Evolutionary conservation across 2,888 invertebrate species (phyloP).

Genomic region (Lithophane ornitopus): DNA sequence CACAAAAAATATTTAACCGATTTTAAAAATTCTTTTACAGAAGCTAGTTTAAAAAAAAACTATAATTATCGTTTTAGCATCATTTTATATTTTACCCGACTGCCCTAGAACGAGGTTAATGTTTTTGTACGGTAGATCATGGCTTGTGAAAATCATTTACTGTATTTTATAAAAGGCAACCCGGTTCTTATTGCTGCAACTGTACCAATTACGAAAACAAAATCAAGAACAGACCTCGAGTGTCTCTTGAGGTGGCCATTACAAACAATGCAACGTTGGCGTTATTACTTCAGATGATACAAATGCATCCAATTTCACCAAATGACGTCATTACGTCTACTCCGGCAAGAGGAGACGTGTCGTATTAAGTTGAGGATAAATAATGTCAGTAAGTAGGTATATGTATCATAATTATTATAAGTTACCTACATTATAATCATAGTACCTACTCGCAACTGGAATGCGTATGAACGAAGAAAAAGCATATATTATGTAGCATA

Average conservation of each 20-base stretch:
- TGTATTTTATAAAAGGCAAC: not conserved
- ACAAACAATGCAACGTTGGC: constrained; percentile 30
- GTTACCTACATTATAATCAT: no score
- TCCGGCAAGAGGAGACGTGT: not conserved
- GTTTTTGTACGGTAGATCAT: not conserved
- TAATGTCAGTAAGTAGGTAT: not conserved
- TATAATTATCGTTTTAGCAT: not conserved
- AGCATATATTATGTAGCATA: no score
- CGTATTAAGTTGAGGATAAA: not conserved
- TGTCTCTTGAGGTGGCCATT: not conserved
- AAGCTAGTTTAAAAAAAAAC: not conserved
- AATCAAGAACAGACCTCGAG: constrained; percentile 5
- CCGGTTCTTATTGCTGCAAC: not conserved
- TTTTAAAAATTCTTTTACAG: no score
- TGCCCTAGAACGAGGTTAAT: no score
- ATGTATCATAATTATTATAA: not conserved
- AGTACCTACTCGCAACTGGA: no score
- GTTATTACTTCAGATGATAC: constrained; percentile 13
- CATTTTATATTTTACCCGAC: no score
- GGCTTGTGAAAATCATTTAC: not conserved
- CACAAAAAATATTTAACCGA: no score
- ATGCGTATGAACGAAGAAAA: no score
- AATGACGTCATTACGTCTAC: constrained; percentile 13
- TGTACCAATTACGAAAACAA: not conserved
- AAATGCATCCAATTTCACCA: constrained; percentile 25